Base-by-base conservation (phyloP, 2,797 vertebrate species). In the Somateria mollissima region DNA sequence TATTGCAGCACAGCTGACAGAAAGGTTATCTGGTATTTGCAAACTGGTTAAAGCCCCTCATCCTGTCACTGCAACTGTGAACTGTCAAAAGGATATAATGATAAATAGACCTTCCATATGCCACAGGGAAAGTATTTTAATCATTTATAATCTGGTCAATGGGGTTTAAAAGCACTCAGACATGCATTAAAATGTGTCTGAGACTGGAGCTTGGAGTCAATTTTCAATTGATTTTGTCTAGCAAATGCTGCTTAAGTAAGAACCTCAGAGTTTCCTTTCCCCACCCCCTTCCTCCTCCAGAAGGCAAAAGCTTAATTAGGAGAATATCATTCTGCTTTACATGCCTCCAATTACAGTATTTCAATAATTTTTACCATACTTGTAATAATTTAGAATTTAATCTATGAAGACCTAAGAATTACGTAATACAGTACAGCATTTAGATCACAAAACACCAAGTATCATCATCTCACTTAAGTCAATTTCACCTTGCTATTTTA, bases 151-250 rank as follows among this genome's bases (percentile, higher is more conserved):
- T 92, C 92, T 93, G 94, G 85, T 97, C 97, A 96, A 92, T 97
- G 96, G 93, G 96, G 89, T 97, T 97, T 97, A 97, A 95, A 97
- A 98, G 94, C 94, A 97, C 91, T 97, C 96, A 97, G 96, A 97
- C 65, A 86, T 83, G 92, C 97, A 97, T 97, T 97, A 97, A 97
- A 97, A 95, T 89, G 86, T 97, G 95, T 97, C 97, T 97, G 96
- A 97, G 93, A 93, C 49, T 56, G 91, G 17, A 93, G 90, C 92
- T 93, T 96, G 92, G 97, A 98, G 97, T 97, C 98, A 96, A 97
- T 98, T 97, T 97, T 92, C 97, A 97, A 98, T 97, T 98, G 97
- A 98, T 97, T 96, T 96, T 94, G 95, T 97, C 97, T 97, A 95
- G 96, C 88, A 96, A 96, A 96, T 94, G 90, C 80, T 49, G 36